Evolutionary conservation across 2,888 invertebrate genomes (phyloP).

Genomic region (Heliconius hortense): DNA sequence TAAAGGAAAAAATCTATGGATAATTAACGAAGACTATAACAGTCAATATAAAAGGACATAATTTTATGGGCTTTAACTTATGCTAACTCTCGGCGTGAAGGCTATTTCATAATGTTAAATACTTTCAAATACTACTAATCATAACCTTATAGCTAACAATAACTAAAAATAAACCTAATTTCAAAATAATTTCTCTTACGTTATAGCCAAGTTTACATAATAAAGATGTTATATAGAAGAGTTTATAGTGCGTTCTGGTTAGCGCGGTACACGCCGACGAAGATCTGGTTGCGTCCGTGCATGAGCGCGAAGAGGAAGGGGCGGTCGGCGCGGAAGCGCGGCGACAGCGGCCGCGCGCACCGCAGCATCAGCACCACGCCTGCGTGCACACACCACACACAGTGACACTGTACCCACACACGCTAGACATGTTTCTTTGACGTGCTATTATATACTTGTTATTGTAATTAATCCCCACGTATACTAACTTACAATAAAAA

Average conservation of each 20-base stretch:
- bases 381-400: conserved; percentile 48
- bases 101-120: not conserved
- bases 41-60: too few relatives aligned
- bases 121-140: not conserved
- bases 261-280: conserved; percentile 61
- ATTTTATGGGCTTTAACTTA: too few relatives aligned
- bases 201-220: not conserved
- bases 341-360: conserved; percentile 56
- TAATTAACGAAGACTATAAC: too few relatives aligned
- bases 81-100: too few relatives aligned
- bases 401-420: not conserved
- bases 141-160: not conserved
- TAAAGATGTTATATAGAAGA: not conserved
- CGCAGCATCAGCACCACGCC: conserved; percentile 74
- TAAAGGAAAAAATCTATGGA: too few relatives aligned
- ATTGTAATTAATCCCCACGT: not conserved
- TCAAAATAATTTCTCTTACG: not conserved
- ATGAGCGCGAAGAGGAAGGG: conserved; percentile 68
- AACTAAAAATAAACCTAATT: not conserved
- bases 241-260: conserved; percentile 2
- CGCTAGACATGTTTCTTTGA: not conserved
- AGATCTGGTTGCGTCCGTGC: conserved; percentile 53
- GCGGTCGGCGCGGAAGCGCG: conserved; percentile 65
- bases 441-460: not conserved
- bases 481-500: not conserved